Evolutionary conservation across 2,888 invertebrate species (phyloP).

Genomic region (Corbicula japonica): DNA sequence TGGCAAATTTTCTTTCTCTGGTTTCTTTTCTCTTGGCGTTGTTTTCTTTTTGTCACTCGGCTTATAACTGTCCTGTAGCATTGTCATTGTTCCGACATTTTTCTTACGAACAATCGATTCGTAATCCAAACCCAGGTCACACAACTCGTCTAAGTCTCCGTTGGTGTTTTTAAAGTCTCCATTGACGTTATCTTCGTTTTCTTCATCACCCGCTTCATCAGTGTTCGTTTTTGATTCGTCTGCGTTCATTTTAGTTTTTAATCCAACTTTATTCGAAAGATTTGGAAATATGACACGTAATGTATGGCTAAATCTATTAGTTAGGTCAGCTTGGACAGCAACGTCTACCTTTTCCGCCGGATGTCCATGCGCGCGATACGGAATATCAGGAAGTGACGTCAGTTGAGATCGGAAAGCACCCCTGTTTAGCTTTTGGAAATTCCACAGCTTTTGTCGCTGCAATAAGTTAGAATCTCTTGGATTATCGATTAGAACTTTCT

Average conservation of each 20-base stretch:
- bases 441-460: constrained; percentile 64
- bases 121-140: constrained; percentile 53
- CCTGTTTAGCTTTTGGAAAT: constrained; percentile 65
- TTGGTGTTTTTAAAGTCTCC: too few species aligned
- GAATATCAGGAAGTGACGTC: constrained; percentile 64
- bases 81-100: constrained; percentile 63
- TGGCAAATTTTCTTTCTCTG: constrained; percentile 10
- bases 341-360: constrained; percentile 48
- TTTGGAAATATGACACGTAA: constrained; percentile 58
- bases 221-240: neutral
- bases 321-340: constrained; percentile 48
- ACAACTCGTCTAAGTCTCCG: too few species aligned
- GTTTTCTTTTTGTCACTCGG: constrained; percentile 38
- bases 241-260: neutral
- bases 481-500: constrained; percentile 62
- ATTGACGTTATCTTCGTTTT: neutral
- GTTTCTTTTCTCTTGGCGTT: constrained; percentile 16
- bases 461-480: constrained; percentile 61
- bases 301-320: constrained; percentile 31
- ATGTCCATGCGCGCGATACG: constrained; percentile 55
- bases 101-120: constrained; percentile 47
- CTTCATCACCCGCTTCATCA: constrained; percentile 15
- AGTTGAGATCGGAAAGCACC: constrained; percentile 66
- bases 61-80: constrained; percentile 3
- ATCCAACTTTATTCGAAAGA: constrained; percentile 19